A percentile compares a stretch with the other conserved stretches of the same genome.
Conservation (phyloP, 1,140 invertebrate genomes). For the Spodoptera litura region DNA sequence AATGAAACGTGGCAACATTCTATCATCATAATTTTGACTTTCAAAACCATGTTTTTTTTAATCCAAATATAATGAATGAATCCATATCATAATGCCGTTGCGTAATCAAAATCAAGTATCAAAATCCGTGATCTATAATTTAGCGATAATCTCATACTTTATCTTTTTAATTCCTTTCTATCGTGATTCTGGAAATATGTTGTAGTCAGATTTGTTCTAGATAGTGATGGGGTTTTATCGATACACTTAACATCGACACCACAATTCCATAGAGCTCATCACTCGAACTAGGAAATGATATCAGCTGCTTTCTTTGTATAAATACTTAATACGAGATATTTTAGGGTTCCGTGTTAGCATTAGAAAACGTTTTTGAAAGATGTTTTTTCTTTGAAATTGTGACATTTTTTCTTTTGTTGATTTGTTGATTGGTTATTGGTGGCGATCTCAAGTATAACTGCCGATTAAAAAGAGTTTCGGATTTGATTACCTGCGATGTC, state of each 20-base stretch:
- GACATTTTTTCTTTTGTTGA: too few species aligned
- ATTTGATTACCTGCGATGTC: too few species aligned
- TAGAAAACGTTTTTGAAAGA: background rate
- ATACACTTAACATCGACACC: slow-evolving; percentile 1
- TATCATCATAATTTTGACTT: too few species aligned
- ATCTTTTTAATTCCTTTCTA: background rate
- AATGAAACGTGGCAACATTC: too few species aligned
- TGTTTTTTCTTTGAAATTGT: too few species aligned
- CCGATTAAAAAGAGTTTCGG: too few species aligned
- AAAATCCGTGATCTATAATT: background rate
- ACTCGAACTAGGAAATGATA: background rate
- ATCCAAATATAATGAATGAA: too few species aligned
- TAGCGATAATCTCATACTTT: background rate
- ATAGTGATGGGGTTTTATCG: background rate
- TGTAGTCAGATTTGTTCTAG: background rate
- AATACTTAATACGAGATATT: slow-evolving; percentile 23
- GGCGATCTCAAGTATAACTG: too few species aligned
- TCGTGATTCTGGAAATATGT: background rate
- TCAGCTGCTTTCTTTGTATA: slow-evolving; percentile 30
- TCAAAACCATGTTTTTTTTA: too few species aligned
- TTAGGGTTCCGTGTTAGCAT: background rate
- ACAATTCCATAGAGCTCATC: slow-evolving; percentile 20
- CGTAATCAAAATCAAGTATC: too few species aligned
- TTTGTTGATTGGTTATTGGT: too few species aligned
- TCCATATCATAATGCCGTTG: too few species aligned